Conservation (phyloP, 2,797 vertebrate genomes). For the Oreortyx pictus region DNA sequence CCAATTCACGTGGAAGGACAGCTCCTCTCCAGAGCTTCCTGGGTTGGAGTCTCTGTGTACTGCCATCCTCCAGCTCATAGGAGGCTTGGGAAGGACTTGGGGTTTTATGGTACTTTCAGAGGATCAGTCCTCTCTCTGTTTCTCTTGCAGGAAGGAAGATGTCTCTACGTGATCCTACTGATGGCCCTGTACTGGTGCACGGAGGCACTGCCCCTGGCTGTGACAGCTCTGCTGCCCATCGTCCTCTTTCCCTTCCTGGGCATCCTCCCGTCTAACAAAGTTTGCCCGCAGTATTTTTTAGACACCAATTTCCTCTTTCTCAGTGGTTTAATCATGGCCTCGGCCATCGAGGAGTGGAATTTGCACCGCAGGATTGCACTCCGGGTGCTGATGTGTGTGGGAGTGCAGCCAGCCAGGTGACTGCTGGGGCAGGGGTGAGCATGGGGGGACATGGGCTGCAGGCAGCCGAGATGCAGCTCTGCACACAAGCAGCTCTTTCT, state of each 20-base stretch:
- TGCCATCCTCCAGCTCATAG: fast-evolving
- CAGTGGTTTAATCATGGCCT: conserved; percentile 95
- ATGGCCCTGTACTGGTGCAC: conserved; percentile 98
- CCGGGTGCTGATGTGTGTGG: conserved; percentile 89
- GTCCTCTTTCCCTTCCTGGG: conserved; percentile 94
- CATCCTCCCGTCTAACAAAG: conserved; percentile 88
- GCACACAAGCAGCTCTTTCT: background rate
- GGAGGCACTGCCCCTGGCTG: conserved; percentile 92
- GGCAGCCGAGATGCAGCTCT: fast-evolving
- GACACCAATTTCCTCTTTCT: conserved; percentile 98
- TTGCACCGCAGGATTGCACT: conserved; percentile 94
- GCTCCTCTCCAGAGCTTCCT: background rate
- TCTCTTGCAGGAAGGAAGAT: conserved; percentile 91
- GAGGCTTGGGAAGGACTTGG: background rate
- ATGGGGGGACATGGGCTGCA: background rate
- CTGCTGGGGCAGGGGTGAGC: background rate
- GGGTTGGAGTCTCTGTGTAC: background rate
- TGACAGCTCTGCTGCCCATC: conserved; percentile 94
- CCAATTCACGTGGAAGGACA: background rate
- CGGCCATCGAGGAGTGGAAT: conserved; percentile 96
- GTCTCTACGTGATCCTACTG: conserved; percentile 92
- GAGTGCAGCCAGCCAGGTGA: conserved; percentile 95
- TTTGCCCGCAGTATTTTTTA: conserved; percentile 95
- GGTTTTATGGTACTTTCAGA: background rate
- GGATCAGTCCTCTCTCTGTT: background rate